phyloP scores from a whole-genome alignment of 2,113 vertebrate species.

The Urocynchramus pylzowi region DNA sequence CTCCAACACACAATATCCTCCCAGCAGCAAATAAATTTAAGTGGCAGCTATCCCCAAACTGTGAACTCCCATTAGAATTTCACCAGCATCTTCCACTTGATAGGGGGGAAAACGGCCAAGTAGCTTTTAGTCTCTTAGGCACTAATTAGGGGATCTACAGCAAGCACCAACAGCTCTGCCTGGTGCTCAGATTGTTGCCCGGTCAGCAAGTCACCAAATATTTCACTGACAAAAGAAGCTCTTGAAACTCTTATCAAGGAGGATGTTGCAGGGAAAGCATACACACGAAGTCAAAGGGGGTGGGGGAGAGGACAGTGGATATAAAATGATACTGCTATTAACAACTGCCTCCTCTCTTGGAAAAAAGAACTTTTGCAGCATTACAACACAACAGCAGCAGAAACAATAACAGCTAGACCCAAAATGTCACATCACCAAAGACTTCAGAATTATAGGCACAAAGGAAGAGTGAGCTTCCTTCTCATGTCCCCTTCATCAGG shows the following conservation, averaged over 20 bases:
- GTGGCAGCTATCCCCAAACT: background rate
- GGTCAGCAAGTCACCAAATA: background rate
- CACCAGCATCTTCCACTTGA: background rate
- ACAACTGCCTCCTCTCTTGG: background rate
- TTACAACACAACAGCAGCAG: background rate
- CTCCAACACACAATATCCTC: background rate
- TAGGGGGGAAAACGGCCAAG: background rate
- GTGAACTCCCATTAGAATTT: background rate
- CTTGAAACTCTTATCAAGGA: background rate
- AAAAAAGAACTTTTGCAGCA: background rate
- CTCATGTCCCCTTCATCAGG: background rate
- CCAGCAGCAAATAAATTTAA: background rate
- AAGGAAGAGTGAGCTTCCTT: background rate
- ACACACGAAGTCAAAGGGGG: background rate
- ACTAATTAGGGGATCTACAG: background rate
- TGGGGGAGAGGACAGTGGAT: background rate
- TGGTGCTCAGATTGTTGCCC: background rate
- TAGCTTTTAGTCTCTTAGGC: background rate
- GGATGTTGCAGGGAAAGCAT: background rate
- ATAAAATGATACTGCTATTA: background rate
- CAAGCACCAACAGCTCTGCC: background rate
- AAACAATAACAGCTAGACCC: background rate
- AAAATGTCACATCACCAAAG: background rate
- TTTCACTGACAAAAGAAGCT: background rate
- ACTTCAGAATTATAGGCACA: background rate